These are phyloP conservation scores for Stomorhina lunata DNA, from an alignment of 2,888 invertebrate genomes.

Conservation along the genomic window DNA sequence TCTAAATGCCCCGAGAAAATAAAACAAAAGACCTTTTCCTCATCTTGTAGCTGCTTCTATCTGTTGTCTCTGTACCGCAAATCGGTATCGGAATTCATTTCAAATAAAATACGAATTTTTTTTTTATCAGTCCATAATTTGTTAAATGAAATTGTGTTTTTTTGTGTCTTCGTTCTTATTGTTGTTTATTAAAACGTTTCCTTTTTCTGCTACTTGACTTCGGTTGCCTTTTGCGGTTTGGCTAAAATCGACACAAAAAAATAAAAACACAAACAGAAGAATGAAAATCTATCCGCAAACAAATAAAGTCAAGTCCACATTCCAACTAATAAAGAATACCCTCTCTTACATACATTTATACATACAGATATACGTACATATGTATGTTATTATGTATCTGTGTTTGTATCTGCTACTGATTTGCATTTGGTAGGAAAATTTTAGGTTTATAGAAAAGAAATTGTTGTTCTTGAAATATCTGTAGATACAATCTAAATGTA, in stretches of 20 bases:
- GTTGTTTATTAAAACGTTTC: not conserved
- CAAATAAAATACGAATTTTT: conserved; percentile 36
- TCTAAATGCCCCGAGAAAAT: not conserved
- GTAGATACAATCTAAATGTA: conserved; percentile 24
- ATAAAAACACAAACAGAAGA: not conserved
- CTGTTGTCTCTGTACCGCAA: conserved; percentile 10
- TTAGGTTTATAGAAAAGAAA: conserved; percentile 15
- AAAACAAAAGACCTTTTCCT: conserved; percentile 35
- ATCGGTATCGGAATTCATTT: conserved; percentile 38
- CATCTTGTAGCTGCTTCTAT: conserved; percentile 32
- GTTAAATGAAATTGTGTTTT: conserved; percentile 35
- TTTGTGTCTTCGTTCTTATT: not conserved
- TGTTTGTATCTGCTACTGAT: not conserved
- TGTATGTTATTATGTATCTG: not conserved
- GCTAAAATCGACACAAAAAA: too few species aligned
- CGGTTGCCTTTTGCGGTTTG: conserved; percentile 21
- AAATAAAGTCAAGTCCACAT: conserved; percentile 5
- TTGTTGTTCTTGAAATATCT: conserved; percentile 34
- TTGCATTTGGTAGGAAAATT: conserved; percentile 41
- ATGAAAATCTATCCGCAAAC: not conserved
- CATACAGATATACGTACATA: not conserved
- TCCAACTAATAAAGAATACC: too few species aligned
- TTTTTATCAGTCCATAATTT: conserved; percentile 53
- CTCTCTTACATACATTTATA: too few species aligned
- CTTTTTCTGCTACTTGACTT: not conserved